Conservation (phyloP, 1,140 invertebrate genomes). For the Drosophila saltans region DNA sequence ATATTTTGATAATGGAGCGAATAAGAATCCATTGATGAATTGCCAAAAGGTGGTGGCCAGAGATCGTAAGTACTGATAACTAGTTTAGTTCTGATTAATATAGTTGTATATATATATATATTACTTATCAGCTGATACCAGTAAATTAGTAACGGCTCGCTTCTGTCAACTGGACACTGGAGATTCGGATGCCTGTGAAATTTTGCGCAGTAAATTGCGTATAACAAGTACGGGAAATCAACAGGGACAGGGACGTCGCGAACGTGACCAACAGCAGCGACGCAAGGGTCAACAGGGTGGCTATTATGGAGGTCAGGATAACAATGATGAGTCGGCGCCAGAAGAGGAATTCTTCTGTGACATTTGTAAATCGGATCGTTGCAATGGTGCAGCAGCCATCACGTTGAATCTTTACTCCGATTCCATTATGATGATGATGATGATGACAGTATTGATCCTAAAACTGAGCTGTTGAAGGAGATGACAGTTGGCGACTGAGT, state of each 20-base stretch:
- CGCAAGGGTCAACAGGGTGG: constrained; percentile 48
- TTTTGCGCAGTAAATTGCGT: constrained; percentile 60
- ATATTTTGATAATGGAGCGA: constrained; percentile 75
- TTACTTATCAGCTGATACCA: constrained; percentile 51
- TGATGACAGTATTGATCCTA: constrained; percentile 23
- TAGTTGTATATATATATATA: neutral
- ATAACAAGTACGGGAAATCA: constrained; percentile 40
- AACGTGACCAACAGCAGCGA: constrained; percentile 46
- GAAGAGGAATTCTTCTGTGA: constrained; percentile 70
- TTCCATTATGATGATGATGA: constrained; percentile 14
- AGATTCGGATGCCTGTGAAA: constrained; percentile 75
- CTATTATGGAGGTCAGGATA: constrained; percentile 45
- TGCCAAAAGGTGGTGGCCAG: constrained; percentile 79
- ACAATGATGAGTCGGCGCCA: constrained; percentile 24
- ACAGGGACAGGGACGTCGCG: constrained; percentile 33
- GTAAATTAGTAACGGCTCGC: constrained; percentile 69
- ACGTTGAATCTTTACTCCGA: constrained; percentile 37
- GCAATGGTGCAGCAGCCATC: constrained; percentile 66
- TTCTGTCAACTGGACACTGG: constrained; percentile 80
- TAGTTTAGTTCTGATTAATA: neutral
- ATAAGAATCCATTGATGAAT: constrained; percentile 73
- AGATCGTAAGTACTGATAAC: constrained; percentile 66
- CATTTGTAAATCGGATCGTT: constrained; percentile 65
- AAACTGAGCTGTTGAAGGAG: constrained; percentile 46
- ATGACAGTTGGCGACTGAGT: constrained; percentile 26